Conservation (phyloP, 1,140 invertebrate species). For the Magallana gigas region DNA sequence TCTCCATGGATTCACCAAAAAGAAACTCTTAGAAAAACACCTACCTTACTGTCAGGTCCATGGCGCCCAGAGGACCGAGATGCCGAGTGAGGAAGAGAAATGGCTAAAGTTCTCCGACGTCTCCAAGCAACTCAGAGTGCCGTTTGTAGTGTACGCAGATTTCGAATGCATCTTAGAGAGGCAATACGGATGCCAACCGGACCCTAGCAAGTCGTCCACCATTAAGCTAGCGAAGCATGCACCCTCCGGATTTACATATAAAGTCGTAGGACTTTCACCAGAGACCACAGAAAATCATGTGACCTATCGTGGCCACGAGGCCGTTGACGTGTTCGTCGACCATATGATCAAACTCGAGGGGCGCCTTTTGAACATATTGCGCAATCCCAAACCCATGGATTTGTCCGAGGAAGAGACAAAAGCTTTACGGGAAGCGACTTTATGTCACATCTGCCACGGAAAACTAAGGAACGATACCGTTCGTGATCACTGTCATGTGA, state of each 20-base stretch:
- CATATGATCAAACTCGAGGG: constrained; percentile 5
- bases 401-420: constrained; percentile 32
- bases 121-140: constrained; percentile 31
- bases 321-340: neutral
- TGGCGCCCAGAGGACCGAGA: neutral
- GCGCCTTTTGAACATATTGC: neutral
- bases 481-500: constrained; percentile 33
- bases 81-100: constrained; percentile 38
- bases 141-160: constrained; percentile 7
- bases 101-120: constrained; percentile 26
- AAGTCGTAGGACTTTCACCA: neutral
- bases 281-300: neutral
- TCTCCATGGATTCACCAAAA: neutral
- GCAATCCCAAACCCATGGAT: neutral
- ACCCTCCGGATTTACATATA: constrained; percentile 34
- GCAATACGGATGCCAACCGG: neutral
- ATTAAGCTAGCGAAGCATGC: neutral
- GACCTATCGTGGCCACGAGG: constrained; percentile 14
- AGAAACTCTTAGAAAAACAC: neutral
- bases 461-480: neutral
- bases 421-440: neutral
- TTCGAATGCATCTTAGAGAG: constrained; percentile 11
- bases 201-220: neutral
- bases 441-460: neutral
- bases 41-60: neutral